Evolutionary conservation across 2,797 vertebrate species (phyloP).

Genomic region (Enteromius fasciolatus): DNA sequence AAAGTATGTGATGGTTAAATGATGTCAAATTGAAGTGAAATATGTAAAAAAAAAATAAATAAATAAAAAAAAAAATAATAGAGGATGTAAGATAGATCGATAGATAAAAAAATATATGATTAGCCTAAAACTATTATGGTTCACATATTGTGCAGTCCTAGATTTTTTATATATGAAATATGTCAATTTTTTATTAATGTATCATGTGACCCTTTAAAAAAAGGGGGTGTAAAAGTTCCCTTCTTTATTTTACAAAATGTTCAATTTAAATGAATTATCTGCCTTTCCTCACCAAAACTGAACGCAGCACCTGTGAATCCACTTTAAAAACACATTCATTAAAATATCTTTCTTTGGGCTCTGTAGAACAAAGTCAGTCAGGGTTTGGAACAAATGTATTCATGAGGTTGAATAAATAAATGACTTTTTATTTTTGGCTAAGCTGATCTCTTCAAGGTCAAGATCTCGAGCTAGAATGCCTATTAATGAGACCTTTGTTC

Average conservation of each 20-base stretch:
- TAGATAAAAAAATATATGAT: neutral
- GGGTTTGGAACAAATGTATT: neutral
- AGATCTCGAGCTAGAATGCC: conserved; percentile 12
- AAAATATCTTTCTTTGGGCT: neutral
- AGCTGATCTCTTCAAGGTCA: conserved; percentile 20
- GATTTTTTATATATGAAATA: too few species aligned
- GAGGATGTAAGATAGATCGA: neutral
- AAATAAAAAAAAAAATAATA: too few species aligned
- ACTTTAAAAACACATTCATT: neutral
- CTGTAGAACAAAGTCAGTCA: neutral
- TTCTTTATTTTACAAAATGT: neutral
- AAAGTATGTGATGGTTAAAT: neutral
- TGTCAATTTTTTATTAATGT: too few species aligned
- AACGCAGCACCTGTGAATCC: neutral
- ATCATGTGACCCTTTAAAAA: too few species aligned
- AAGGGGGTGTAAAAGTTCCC: neutral
- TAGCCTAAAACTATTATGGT: neutral
- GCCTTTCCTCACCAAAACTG: neutral
- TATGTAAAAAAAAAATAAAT: neutral
- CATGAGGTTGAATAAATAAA: neutral
- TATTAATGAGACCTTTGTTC: conserved; percentile 35
- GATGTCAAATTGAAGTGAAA: neutral
- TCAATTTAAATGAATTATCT: neutral
- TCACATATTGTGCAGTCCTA: neutral
- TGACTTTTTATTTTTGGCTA: neutral